phyloP scores from a whole-genome alignment of 2,113 vertebrate genomes.

The Limanda limanda region DNA sequence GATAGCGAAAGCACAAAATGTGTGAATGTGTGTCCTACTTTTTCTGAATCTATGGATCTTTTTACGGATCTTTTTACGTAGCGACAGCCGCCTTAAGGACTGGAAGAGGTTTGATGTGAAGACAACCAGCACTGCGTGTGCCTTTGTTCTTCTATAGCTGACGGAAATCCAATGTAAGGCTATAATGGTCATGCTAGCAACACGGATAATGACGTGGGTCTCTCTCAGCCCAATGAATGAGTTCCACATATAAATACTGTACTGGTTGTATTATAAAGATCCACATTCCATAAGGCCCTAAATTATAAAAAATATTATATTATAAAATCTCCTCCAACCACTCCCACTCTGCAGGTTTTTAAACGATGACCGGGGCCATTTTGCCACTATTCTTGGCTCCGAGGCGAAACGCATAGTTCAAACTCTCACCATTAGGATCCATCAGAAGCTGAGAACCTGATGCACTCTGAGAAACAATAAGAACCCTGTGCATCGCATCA shows the following conservation, averaged over 20 bases:
- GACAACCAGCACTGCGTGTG: background rate
- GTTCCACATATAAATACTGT: no score
- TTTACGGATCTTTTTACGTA: constrained; percentile 15
- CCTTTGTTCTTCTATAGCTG: background rate
- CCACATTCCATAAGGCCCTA: no score
- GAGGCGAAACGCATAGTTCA: constrained; percentile 18
- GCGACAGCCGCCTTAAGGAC: constrained; percentile 19
- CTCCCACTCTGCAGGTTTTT: background rate
- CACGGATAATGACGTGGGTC: background rate
- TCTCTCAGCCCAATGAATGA: no score
- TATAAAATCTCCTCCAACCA: background rate
- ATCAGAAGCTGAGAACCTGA: no score
- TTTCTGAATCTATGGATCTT: constrained; percentile 24
- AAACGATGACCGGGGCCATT: background rate
- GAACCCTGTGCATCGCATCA: constrained; percentile 5
- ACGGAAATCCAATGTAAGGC: background rate
- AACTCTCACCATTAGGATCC: background rate
- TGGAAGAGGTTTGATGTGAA: constrained; percentile 1
- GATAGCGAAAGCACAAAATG: constrained; percentile 2
- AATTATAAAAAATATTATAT: background rate
- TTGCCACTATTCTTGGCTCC: background rate
- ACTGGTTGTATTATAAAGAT: no score
- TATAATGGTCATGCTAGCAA: background rate
- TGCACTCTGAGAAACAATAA: constrained; percentile 7
- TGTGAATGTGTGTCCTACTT: constrained; percentile 30